Percentiles rank a stretch among this genome's conserved stretches.
Conservation (phyloP, 2,113 vertebrate species). For the Astatoreochromis straeleni region DNA sequence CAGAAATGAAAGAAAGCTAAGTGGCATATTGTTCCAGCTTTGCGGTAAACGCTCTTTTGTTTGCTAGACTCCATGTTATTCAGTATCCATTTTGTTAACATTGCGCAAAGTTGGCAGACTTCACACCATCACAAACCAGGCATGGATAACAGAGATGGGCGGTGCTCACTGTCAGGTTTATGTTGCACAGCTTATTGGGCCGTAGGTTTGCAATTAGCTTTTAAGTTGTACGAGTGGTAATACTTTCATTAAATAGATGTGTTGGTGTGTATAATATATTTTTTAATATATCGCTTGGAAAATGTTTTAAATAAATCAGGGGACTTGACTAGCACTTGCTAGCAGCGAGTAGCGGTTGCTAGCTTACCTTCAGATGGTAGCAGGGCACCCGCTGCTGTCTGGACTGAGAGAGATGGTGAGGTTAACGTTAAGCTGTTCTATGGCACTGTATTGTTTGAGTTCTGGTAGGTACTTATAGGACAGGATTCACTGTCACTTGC, state of each 20-base stretch:
- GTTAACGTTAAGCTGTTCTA: not conserved
- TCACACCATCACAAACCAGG: constrained; percentile 52
- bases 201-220: not conserved
- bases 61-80: not conserved
- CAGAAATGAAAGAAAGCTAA: too few relatives aligned
- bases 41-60: not conserved
- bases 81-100: not conserved
- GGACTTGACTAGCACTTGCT: not conserved
- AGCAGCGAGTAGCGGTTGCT: not conserved
- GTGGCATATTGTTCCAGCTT: not conserved
- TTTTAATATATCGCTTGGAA: not conserved
- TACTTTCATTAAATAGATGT: not conserved
- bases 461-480: not conserved
- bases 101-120: constrained; percentile 30
- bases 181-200: not conserved
- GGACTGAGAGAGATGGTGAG: not conserved
- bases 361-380: not conserved
- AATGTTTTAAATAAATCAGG: not conserved
- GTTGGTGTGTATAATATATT: not conserved
- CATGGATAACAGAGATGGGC: constrained; percentile 46
- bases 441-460: not conserved
- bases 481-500: not conserved
- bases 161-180: constrained; percentile 35
- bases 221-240: not conserved
- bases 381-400: not conserved